Evolutionary conservation across 2,797 vertebrate species (phyloP).

Genomic region (Toxotes lorentzi): DNA sequence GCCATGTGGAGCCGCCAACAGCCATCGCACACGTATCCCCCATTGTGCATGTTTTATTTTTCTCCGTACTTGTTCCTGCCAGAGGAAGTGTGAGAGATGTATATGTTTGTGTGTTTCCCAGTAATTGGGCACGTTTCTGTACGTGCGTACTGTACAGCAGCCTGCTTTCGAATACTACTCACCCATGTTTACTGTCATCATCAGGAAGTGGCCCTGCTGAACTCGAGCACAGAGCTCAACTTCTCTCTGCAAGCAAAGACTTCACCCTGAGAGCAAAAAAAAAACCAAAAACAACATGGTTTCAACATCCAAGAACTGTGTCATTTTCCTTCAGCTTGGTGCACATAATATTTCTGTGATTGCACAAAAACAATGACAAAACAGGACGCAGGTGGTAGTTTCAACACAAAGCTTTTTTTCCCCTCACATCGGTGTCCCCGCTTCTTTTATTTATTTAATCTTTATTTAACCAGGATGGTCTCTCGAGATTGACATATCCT

Average conservation of each 20-base stretch:
- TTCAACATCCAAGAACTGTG: slow-evolving; percentile 56
- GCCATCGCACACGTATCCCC: slow-evolving; percentile 32
- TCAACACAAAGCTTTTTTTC: slow-evolving; percentile 58
- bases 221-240: slow-evolving; percentile 84
- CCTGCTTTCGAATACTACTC: slow-evolving; percentile 63
- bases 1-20: slow-evolving; percentile 62
- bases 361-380: slow-evolving; percentile 69
- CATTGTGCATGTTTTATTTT: slow-evolving; percentile 44
- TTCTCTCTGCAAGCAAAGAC: slow-evolving; percentile 75
- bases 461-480: slow-evolving; percentile 57
- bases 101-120: slow-evolving; percentile 27
- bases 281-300: slow-evolving; percentile 46
- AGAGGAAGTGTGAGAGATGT: slow-evolving; percentile 70
- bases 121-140: slow-evolving; percentile 12
- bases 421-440: slow-evolving; percentile 30
- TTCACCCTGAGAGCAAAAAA: slow-evolving; percentile 73
- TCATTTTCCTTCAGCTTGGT: slow-evolving; percentile 43
- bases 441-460: slow-evolving; percentile 60
- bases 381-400: slow-evolving; percentile 76
- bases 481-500: slow-evolving; percentile 60
- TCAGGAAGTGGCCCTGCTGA: slow-evolving; percentile 87
- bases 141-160: background rate
- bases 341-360: slow-evolving; percentile 59
- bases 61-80: slow-evolving; percentile 55
- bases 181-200: slow-evolving; percentile 92